Percentiles rank a stretch among this genome's conserved stretches.
These are phyloP conservation scores for Drosophila sechellia DNA, from an alignment of 1,140 invertebrate species.

Conservation along the genomic window DNA sequence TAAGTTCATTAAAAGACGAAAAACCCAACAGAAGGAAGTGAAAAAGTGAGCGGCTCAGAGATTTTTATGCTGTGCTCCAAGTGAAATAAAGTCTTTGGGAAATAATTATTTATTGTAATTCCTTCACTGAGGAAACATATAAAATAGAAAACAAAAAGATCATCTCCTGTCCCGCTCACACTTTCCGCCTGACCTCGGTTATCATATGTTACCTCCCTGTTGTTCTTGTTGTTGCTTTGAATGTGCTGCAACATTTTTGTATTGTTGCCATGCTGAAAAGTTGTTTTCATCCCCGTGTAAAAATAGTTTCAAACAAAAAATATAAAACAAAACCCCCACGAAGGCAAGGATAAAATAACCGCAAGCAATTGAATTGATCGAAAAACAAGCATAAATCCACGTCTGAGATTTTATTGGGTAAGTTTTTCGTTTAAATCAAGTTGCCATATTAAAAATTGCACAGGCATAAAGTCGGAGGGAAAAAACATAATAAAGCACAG, in stretches of 20 bases:
- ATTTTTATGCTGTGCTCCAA: slow-evolving; percentile 3
- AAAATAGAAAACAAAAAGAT: not conserved
- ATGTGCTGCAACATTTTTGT: slow-evolving; percentile 28
- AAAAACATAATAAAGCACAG: slow-evolving; percentile 47
- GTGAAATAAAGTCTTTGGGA: slow-evolving; percentile 39
- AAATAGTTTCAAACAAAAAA: slow-evolving; percentile 36
- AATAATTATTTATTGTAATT: slow-evolving; percentile 55
- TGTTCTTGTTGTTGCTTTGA: slow-evolving; percentile 32
- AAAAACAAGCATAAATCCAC: slow-evolving; percentile 6
- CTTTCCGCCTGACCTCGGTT: slow-evolving; percentile 36
- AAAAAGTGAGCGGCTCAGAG: slow-evolving; percentile 45
- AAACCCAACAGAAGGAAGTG: slow-evolving; percentile 33
- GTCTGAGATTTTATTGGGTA: slow-evolving; percentile 23
- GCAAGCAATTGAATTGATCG: slow-evolving; percentile 1
- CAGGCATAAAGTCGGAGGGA: slow-evolving; percentile 19
- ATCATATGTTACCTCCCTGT: slow-evolving; percentile 26
- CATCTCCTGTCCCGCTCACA: slow-evolving; percentile 13
- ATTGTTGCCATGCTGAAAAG: slow-evolving; percentile 41
- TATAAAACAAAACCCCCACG: not conserved
- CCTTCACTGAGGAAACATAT: slow-evolving; percentile 7
- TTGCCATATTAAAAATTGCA: slow-evolving; percentile 49
- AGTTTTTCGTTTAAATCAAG: slow-evolving; percentile 40
- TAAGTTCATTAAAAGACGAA: slow-evolving; percentile 19
- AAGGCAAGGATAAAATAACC: slow-evolving; percentile 3
- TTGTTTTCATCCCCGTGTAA: slow-evolving; percentile 18